Conservation (phyloP, 2,797 vertebrate genomes). For the Epinephelus coioides region DNA sequence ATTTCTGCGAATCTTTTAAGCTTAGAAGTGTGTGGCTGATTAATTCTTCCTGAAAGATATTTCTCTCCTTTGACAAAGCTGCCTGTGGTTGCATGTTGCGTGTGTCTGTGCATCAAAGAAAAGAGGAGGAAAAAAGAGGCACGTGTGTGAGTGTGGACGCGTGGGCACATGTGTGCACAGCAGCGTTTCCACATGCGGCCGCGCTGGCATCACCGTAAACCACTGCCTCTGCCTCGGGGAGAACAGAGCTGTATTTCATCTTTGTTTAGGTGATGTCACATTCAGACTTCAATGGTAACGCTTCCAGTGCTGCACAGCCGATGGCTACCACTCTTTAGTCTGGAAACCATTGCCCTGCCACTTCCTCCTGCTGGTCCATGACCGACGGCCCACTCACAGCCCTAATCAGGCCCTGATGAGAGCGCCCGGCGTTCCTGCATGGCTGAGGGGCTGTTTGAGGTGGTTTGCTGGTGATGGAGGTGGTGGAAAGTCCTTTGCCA, state of each 20-base stretch:
- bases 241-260: conserved; percentile 53
- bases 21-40: conserved; percentile 27
- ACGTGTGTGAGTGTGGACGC: conserved; percentile 9
- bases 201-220: conserved; percentile 52
- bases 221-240: conserved; percentile 43
- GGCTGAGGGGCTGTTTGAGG: conserved; percentile 58
- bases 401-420: conserved; percentile 65
- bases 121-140: not conserved
- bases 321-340: conserved; percentile 48
- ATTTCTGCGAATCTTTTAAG: conserved; percentile 50
- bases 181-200: conserved; percentile 58
- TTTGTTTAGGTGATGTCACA: conserved; percentile 73
- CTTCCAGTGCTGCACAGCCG: conserved; percentile 43
- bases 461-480: conserved; percentile 68
- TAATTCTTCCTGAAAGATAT: conserved; percentile 28
- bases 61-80: conserved; percentile 49
- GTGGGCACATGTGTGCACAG: conserved; percentile 31
- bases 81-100: conserved; percentile 42
- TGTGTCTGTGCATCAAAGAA: conserved; percentile 50
- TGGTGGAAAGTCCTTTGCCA: conserved; percentile 63
- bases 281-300: conserved; percentile 45
- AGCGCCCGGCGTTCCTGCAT: conserved; percentile 23
- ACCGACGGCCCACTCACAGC: conserved; percentile 57
- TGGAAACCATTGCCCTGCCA: conserved; percentile 71
- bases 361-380: conserved; percentile 62